Base-by-base conservation (phyloP, 2,888 invertebrate genomes). In the Chamaedrilus cognettii region DNA sequence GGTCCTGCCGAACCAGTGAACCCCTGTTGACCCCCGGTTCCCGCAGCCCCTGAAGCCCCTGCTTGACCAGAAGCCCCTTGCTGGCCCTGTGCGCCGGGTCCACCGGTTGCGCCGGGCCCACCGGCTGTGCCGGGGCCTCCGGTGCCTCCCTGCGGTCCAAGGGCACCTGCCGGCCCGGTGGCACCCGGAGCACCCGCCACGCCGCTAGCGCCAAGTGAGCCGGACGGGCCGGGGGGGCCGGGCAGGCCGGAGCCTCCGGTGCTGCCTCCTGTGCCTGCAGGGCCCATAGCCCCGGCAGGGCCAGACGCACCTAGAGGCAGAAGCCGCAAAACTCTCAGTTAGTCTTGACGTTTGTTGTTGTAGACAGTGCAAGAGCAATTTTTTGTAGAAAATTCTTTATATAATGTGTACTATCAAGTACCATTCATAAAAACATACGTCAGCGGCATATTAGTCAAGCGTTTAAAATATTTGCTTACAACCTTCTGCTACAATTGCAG, bases 141-240 rank as follows among this genome's bases (percentile, higher is more conserved):
- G 15, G 30, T 19, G n/a, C 31, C 32, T 28, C 65, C 65, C 26
- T 55, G 33, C 3, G 26, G 1, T 2, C 64, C 64, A 57, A 57
- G 15, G 33, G 57, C 19, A 5, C 64, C 64, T 4, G 33, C 19
- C 23, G 28, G n/a, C 11, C 64, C 62, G n/a, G 26, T 2, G 19
- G 33, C 35, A 55, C 66, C 69, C 11, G 61, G 33, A 55, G 30
- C 30, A 30, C 65, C 68, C 31, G 61, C 50, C 26, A 15, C 63
- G 7, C 72, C 72, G n/a, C 62, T 51, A 26, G 61, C 60, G 50
- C 72, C 72, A 49, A 35, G 34, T 23, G 51, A 31, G 51, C 70
- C 70, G 11, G 60, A n/a, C 32, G 62, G 32, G 3, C 71, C 71
- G 7, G 56, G 2, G n/a, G 56, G 60, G 26, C 70, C 70, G 35